Base-by-base conservation (phyloP, 1,140 invertebrate species). In the Drosophila sp. region DNA sequence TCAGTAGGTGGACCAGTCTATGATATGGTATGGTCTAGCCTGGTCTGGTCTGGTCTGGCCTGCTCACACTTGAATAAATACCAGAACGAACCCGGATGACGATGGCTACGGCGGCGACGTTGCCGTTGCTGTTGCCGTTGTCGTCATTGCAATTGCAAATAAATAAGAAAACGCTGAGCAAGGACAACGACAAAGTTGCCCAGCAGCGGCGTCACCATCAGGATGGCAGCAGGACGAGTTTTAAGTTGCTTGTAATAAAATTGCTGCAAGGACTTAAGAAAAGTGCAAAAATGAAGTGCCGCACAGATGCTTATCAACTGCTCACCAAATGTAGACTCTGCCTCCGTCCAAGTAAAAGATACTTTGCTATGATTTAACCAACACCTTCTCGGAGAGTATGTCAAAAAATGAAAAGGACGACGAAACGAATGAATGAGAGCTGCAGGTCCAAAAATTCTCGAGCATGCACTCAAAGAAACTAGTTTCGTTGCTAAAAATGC, bases 1-100 rank as follows among this genome's bases (percentile, higher is more conserved):
- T 62, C 54, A 72, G 40, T 29, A 62, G 74, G 54, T 17, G 50
- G 64, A 55, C 63, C 62, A 55, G 57, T 60, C 64, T 50, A 27
- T 50, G 11, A 27, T 50, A 25, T 27, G 44, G 44, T 50, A 50
- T 50, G 44, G 44, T 50, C n/a, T n/a, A 4, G 44, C 8, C 44
- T 10, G 23, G 44, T 5, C 65, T 57, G 27, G 40, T 10, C 65
- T 50, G 11, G 62, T 29, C 41, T 67, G 74, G 70, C 10, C 23
- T 87, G 83, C 84, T 89, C 80, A 83, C 83, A 87, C 84, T 87
- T 87, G 83, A 87, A 77, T 83, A 87, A 87, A 87, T 89, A 83
- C 76, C 72, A 79, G 70, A 57, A 63, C 60, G 68, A 75, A 41
- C 68, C 72, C 76, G 77, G 77, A 78, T 85, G 81, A 86, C 73